Conservation (phyloP, 2,797 vertebrate species). For the Sciurus vulgaris region DNA sequence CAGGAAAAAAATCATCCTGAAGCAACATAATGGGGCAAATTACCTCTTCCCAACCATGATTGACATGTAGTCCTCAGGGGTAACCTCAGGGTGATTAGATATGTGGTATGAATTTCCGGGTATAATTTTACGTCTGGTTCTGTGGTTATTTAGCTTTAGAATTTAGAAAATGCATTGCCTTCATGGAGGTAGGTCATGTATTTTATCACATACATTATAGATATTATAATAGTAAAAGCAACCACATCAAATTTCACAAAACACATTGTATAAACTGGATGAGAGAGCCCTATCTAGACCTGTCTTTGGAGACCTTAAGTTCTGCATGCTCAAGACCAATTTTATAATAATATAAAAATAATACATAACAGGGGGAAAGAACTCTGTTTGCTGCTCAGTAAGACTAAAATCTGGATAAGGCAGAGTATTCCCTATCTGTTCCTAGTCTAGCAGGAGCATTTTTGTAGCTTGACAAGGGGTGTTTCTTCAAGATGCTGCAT, state of each 20-base stretch:
- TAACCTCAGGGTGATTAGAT: conserved; percentile 64
- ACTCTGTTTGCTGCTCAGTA: background rate
- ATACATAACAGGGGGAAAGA: conserved; percentile 3
- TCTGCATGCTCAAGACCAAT: background rate
- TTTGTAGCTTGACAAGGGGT: conserved; percentile 70
- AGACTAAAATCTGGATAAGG: conserved; percentile 70
- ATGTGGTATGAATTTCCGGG: conserved; percentile 69
- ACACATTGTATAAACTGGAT: conserved; percentile 37
- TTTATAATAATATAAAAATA: conserved; percentile 57
- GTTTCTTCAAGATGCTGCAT: conserved; percentile 72
- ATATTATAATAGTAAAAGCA: conserved; percentile 15
- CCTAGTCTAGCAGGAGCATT: conserved; percentile 67
- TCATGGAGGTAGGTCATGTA: conserved; percentile 26
- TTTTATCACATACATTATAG: conserved; percentile 1
- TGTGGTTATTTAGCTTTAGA: conserved; percentile 68
- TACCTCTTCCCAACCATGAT: conserved; percentile 55
- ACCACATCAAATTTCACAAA: conserved; percentile 51
- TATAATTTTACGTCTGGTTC: conserved; percentile 67
- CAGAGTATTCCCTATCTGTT: conserved; percentile 64
- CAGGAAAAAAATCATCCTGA: conserved; percentile 55
- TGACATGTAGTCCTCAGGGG: conserved; percentile 54
- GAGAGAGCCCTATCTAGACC: background rate
- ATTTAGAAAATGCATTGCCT: conserved; percentile 65
- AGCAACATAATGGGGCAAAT: conserved; percentile 67
- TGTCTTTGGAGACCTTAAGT: conserved; percentile 31